Evolutionary conservation across 2,888 invertebrate genomes (phyloP).

Genomic region (Dusona sp.): DNA sequence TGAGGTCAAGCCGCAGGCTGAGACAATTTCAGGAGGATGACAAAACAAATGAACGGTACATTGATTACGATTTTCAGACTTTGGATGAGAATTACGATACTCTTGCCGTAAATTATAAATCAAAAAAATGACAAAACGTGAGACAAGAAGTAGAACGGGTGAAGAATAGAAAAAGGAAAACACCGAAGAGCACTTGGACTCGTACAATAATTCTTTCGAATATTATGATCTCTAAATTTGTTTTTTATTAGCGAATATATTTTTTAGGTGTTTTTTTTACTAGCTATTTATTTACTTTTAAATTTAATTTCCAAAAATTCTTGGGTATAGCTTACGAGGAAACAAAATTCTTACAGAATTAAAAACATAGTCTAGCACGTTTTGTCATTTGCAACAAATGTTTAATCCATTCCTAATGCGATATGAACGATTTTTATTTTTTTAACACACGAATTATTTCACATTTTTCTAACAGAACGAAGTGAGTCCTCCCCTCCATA

Average conservation of each 20-base stretch:
- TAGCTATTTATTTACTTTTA: background rate
- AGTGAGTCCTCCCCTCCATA: constrained; percentile 22
- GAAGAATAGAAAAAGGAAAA: background rate
- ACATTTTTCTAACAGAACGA: constrained; percentile 48
- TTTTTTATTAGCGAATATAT: background rate
- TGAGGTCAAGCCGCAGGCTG: background rate
- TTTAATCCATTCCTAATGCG: background rate
- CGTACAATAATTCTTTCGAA: constrained; percentile 14
- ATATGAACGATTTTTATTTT: constrained; percentile 15
- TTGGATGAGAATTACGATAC: constrained; percentile 10
- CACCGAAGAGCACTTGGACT: background rate
- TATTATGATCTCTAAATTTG: background rate
- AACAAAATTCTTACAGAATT: background rate
- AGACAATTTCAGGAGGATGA: background rate
- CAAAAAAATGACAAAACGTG: constrained; percentile 23
- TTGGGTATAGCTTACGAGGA: background rate
- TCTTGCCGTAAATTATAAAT: constrained; percentile 46
- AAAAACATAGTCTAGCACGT: background rate
- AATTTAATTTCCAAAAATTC: background rate
- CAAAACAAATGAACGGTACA: background rate
- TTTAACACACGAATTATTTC: constrained; percentile 28
- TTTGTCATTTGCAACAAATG: background rate
- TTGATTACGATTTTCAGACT: constrained; percentile 24
- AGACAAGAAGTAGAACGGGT: constrained; percentile 14
- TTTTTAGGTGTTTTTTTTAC: background rate